Evolutionary conservation across 2,888 invertebrate species (phyloP).

Genomic region (Lepeophtheirus nordmannii): DNA sequence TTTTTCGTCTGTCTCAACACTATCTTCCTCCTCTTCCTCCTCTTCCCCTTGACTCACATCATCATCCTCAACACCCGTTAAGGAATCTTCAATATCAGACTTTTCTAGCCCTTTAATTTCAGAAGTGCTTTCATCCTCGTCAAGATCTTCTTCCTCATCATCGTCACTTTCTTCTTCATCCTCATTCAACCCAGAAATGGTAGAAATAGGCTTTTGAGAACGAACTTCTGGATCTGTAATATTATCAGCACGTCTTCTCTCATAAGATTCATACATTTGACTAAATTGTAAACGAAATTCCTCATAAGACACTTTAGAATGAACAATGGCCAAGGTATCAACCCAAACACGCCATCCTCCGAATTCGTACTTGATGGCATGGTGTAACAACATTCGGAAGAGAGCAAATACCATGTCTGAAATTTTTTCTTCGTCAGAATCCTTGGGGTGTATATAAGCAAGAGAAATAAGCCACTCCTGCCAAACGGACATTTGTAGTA

Average conservation of each 20-base stretch:
- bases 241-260: slow-evolving; percentile 79
- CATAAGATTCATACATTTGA: slow-evolving; percentile 92
- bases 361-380: slow-evolving; percentile 96
- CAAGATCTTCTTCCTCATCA: slow-evolving; percentile 26
- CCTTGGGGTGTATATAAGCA: slow-evolving; percentile 94
- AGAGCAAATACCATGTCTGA: slow-evolving; percentile 85
- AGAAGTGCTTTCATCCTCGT: slow-evolving; percentile 25
- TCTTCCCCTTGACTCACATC: slow-evolving; percentile 25
- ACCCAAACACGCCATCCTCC: slow-evolving; percentile 99
- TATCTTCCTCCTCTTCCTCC: slow-evolving; percentile 26
- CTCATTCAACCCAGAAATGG: slow-evolving; percentile 56
- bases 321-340: slow-evolving; percentile 95
- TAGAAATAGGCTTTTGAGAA: slow-evolving; percentile 82
- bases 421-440: slow-evolving; percentile 82
- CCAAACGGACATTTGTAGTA: slow-evolving; percentile 99
- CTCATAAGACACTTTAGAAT: slow-evolving; percentile 96
- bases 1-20: slow-evolving; percentile 35
- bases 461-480: slow-evolving; percentile 97
- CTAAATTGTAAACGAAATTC: slow-evolving; percentile 94
- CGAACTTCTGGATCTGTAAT: slow-evolving; percentile 85
- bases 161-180: slow-evolving; percentile 26
- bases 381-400: slow-evolving; percentile 91
- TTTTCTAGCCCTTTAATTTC: slow-evolving; percentile 28
- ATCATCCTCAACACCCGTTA: slow-evolving; percentile 27
- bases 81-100: slow-evolving; percentile 28